Conservation (phyloP, 2,888 invertebrate species). For the Leucophenga montana region DNA sequence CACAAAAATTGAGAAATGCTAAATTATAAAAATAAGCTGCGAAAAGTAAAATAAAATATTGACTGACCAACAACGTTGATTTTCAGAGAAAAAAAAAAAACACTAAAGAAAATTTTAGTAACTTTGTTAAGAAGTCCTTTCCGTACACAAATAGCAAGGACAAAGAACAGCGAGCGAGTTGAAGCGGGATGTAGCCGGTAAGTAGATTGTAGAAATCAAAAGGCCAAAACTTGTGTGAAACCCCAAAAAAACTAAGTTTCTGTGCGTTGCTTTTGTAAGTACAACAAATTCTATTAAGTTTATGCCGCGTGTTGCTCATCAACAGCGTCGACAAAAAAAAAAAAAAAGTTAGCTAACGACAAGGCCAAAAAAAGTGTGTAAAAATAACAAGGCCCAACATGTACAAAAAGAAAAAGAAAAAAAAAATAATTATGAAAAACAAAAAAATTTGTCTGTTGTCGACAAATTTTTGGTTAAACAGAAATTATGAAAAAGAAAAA, state of each 20-base stretch:
- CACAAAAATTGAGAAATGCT: neutral
- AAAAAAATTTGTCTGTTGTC: neutral
- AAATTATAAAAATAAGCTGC: neutral
- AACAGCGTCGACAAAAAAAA: neutral
- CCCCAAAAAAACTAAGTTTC: conserved; percentile 19
- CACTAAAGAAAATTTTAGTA: conserved; percentile 44
- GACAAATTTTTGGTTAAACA: conserved; percentile 9
- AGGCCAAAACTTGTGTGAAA: conserved; percentile 13
- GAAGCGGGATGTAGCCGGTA: conserved; percentile 46
- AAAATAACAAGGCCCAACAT: no score
- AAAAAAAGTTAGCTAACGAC: no score
- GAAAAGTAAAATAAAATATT: neutral
- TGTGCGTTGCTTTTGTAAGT: neutral
- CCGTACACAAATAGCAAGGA: neutral
- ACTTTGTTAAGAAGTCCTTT: conserved; percentile 64
- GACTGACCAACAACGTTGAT: conserved; percentile 8
- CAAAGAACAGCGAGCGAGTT: neutral
- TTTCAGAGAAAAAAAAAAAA: neutral
- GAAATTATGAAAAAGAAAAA: neutral
- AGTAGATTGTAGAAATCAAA: conserved; percentile 27
- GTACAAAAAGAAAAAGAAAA: no score
- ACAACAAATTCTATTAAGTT: conserved; percentile 34
- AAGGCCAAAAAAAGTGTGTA: no score
- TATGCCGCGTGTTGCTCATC: conserved; percentile 43
- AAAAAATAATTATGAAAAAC: conserved; percentile 8